Evolutionary conservation across 2,888 invertebrate species (phyloP), one percentile per base, ranked within the genome.

Genomic region (Drosophila meridiana): DNA sequence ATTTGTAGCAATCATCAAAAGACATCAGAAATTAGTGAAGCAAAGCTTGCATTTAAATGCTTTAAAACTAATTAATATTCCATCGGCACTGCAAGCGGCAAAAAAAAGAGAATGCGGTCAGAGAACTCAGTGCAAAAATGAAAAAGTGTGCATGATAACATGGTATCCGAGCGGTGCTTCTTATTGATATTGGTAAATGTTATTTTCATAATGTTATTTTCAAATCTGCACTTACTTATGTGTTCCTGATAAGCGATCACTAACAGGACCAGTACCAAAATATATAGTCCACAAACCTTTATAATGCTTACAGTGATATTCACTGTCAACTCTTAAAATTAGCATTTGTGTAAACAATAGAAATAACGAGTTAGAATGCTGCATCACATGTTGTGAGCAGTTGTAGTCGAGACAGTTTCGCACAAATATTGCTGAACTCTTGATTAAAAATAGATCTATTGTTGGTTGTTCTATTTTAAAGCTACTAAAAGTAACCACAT

Each of bases 1-100:
- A 77, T 76, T 80, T 76, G 69, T 67, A 70, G 61, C 73, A 79
- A 73, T 79, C 83, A 75, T 73, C 72, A 68, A 66, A 77, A 73
- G 70, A 76, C 73, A 78, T 80, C 43, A 76, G 76, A 84, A 87
- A 76, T 73, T 48, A 87, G 75, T 76, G 69, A 78, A 74, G 77
- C 73, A 75, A 72, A 81, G 81, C 76, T 78, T 74, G 72, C 76
- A 73, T 76, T 76, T 60, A 69, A 83, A 82, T 76, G 57, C 67
- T 43, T 61, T 69, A 50, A 50, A 69, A 48, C 73, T 81, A 71
- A 84, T 86, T 84, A 79, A 77, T 79, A 86, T 84, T 83, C 87
- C 42, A 77, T 36, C 66, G 69, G 73, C 30, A 30, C 8, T 14
- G 48, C 48, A 30, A 30, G 30, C 8, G 14, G 14, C 45, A 30